Base-by-base conservation (phyloP, 2,888 invertebrate species). In the Cotesia congregata region DNA sequence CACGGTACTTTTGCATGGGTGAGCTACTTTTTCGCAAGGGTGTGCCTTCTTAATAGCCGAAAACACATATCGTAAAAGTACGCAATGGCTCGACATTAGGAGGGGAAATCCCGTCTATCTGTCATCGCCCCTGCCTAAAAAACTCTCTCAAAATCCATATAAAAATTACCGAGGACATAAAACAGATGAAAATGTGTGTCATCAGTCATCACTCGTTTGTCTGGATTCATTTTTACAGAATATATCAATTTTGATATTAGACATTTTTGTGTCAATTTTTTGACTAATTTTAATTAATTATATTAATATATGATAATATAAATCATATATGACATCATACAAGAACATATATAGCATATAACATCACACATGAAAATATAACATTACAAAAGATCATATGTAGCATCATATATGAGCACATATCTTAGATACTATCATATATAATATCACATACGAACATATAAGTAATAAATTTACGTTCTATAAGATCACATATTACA, bases 41-140 rank as follows among this genome's bases (percentile, higher is more conserved):
- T 74, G 74, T 50, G 77, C 65, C 30, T 17, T 38, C 76, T 78
- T 78, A 76, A 78, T 78, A 76, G 78, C 64, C 76, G 76, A 74
- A 39, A 78, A 67, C 65, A 72, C 72, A 74, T 74, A 73, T 79
- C 72, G 69, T 74, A 74, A 79, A 77, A 72, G 72, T 77, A 69
- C 65, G 65, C 77, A 72, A 77, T 78, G 72, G 72, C 75, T 77
- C 50, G 70, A 69, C 75, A 77, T 77, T 77, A 77, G 59, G 70
- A 70, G 69, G 77, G 77, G 77, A 74, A 77, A 73, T 77, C 64
- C 70, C 74, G 67, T 39, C 74, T 71, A 74, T 77, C 71, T 70
- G 69, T 77, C 74, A 77, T 74, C 77, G 38, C 74, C 74, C 69
- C 61, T 62, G 30, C 65, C 30, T 20, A 65, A 71, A 70, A 73